Evolutionary conservation across 2,797 vertebrate genomes (phyloP).

Genomic region (Vireo griseus): DNA sequence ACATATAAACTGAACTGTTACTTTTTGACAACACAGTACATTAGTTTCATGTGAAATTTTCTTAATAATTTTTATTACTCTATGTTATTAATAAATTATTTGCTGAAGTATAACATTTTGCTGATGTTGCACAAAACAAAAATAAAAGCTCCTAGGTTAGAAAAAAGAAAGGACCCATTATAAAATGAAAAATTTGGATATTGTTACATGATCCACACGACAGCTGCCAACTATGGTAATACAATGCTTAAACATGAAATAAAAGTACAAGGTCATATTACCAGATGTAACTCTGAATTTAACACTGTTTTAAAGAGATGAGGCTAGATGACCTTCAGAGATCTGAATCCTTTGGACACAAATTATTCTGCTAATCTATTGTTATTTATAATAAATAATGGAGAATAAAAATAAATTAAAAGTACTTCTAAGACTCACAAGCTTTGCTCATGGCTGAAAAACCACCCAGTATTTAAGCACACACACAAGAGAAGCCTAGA

Average conservation of each 20-base stretch:
- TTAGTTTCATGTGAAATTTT: neutral
- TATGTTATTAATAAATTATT: neutral
- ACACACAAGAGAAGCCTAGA: neutral
- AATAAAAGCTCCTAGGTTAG: neutral
- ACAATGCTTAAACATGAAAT: neutral
- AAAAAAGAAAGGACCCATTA: neutral
- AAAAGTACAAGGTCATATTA: neutral
- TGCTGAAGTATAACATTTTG: neutral
- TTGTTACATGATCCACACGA: neutral
- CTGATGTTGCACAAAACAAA: neutral
- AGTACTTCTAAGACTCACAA: neutral
- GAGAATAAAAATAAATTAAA: neutral
- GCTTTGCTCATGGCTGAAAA: neutral
- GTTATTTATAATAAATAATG: neutral
- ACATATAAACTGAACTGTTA: neutral
- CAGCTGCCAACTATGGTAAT: neutral
- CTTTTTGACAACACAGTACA: neutral
- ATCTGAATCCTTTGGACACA: neutral
- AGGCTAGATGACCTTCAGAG: neutral
- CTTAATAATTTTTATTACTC: neutral
- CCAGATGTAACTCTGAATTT: neutral
- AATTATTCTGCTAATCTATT: neutral
- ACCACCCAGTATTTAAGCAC: rapidly evolving
- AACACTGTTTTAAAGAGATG: neutral
- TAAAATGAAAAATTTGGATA: neutral